Conservation (phyloP, 2,797 vertebrate species). For the Pipistrellus nathusii region DNA sequence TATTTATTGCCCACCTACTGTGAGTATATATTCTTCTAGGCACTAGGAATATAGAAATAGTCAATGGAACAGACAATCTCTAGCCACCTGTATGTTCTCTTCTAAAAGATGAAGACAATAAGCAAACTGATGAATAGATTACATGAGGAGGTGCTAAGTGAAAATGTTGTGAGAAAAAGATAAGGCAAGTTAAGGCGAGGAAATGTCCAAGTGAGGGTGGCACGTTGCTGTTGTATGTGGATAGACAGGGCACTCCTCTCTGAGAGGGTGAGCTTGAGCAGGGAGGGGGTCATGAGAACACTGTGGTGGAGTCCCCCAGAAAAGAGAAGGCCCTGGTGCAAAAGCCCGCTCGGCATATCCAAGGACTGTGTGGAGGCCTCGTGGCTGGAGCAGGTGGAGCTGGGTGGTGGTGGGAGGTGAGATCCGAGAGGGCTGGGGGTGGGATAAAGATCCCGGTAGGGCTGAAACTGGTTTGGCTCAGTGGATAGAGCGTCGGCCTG, state of each 20-base stretch:
- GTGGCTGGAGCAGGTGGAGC: neutral
- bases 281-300: neutral
- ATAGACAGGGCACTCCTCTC: neutral
- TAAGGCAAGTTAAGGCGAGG: neutral
- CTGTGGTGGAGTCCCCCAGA: rapidly evolving
- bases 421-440: neutral
- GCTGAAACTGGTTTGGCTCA: no score
- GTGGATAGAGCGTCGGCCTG: no score
- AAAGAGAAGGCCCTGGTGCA: neutral
- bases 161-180: neutral
- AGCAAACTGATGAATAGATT: neutral
- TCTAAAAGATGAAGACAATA: neutral
- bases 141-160: neutral
- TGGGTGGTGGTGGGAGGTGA: neutral
- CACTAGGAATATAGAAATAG: neutral
- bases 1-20: neutral
- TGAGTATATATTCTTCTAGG: neutral
- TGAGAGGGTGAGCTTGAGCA: neutral
- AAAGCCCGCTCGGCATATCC: rapidly evolving
- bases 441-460: neutral
- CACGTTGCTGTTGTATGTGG: neutral
- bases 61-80: neutral
- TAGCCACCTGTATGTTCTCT: neutral
- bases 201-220: rapidly evolving
- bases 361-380: rapidly evolving